Evolutionary conservation across 2,888 invertebrate species (phyloP).

Genomic region (Pilophorus perplexus): DNA sequence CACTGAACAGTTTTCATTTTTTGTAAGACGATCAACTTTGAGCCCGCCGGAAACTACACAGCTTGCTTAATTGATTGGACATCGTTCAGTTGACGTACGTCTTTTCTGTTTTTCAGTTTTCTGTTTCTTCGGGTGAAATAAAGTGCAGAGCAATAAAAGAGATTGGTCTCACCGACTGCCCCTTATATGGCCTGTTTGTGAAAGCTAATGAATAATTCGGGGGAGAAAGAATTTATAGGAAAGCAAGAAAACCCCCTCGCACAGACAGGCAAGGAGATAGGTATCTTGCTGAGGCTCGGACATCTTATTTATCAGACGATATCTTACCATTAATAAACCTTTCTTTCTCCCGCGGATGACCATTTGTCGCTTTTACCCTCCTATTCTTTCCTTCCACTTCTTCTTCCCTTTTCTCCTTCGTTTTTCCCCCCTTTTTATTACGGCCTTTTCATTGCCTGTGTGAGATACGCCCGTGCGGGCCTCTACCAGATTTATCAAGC

Average conservation of each 20-base stretch:
- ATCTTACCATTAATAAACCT: conserved; percentile 43
- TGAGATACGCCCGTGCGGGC: conserved; percentile 28
- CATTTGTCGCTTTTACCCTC: conserved; percentile 33
- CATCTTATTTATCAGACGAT: conserved; percentile 42
- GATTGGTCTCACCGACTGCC: no score
- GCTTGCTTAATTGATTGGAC: no score
- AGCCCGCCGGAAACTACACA: no score
- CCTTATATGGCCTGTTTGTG: no score
- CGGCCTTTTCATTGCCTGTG: conserved; percentile 22
- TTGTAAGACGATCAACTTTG: background rate
- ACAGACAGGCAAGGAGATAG: conserved; percentile 18
- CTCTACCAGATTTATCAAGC: conserved; percentile 38
- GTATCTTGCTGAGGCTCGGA: conserved; percentile 33
- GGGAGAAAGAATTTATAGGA: no score
- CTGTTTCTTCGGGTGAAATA: no score
- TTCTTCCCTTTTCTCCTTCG: background rate
- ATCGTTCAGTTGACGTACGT: no score
- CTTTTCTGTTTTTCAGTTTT: no score
- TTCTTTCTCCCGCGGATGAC: conserved; percentile 34
- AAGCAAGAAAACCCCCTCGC: no score
- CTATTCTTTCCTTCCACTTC: conserved; percentile 2
- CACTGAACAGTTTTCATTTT: conserved; percentile 31
- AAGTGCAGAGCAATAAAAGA: no score
- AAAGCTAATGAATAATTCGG: no score
- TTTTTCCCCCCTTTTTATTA: background rate